Evolutionary conservation across 2,113 vertebrate species (phyloP), one percentile per base, ranked within the genome.

Genomic region (Elgaria multicarinata): DNA sequence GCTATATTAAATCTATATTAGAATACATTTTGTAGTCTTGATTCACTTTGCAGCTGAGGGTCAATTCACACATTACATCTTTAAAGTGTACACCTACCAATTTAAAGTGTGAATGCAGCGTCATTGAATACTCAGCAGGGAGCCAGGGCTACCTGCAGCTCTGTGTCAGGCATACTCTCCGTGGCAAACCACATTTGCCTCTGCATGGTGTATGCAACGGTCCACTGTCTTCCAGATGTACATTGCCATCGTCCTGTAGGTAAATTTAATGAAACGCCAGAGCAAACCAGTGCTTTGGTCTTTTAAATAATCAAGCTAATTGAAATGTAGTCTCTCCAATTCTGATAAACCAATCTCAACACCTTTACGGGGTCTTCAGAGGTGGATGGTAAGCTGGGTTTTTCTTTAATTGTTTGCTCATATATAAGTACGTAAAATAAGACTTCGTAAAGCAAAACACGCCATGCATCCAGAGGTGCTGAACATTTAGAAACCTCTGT

Each of bases 371-470:
- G 46, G 72, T 64, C 85, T 87, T 46, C 69, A 16, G 79, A 85
- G 78, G 62, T 89, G 76, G 87, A 33, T 36, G 46, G 6, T 69
- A 33, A 39, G 42, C 64, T 69, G 42, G 13, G 16, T 50, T 2
- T 86, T 93, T 81, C 36, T 28, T 85, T 87, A 26, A n/a, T 53
- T 18, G 36, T 28, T 87, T 58, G 4, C 33, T 91, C 46, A 85
- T 79, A 91, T 92, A 91, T 90, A 89, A 66, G 1, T 88, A 67
- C 85, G 77, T 64, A 42, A 86, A 84, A 42, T 44, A 0, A 2
- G 14, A 3, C 77, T 91, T 44, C 64, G 87, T 81, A 33, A 71
- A 94, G 87, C 76, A 93, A 83, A 86, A 87, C 42, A 84, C 87
- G 76, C 94, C 92, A 79, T 1, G 16, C 80, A 72, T 22, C 53